phyloP scores from a whole-genome alignment of 2,113 vertebrate genomes.

The Catharus fuscescens region DNA sequence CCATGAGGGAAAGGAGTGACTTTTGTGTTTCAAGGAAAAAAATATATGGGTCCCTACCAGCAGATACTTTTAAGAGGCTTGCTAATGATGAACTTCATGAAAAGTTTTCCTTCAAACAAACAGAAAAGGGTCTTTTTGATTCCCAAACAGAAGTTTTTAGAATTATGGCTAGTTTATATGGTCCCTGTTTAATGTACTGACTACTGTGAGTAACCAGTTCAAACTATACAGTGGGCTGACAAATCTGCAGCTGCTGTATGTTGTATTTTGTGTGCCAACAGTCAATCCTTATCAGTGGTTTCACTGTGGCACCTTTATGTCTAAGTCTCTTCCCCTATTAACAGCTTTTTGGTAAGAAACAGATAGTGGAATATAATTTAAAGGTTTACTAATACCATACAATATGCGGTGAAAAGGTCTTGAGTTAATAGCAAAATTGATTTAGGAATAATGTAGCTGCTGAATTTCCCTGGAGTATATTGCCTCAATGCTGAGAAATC shows the following conservation, averaged over 20 bases:
- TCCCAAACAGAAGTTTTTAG: accelerated
- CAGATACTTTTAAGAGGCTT: neutral
- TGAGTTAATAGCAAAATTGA: neutral
- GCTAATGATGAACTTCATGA: neutral
- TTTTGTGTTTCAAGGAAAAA: neutral
- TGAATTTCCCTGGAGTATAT: neutral
- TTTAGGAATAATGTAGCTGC: neutral
- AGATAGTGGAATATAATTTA: neutral
- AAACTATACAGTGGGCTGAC: neutral
- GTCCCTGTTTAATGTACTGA: neutral
- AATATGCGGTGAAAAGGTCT: neutral
- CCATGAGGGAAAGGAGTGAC: neutral
- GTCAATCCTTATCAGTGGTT: neutral
- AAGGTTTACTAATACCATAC: neutral
- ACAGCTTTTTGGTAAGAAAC: neutral
- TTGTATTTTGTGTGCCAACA: neutral
- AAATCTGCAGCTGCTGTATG: neutral
- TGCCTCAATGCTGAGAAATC: neutral
- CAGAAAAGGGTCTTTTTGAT: neutral
- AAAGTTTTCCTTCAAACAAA: neutral
- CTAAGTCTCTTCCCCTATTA: neutral
- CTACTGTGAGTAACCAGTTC: neutral
- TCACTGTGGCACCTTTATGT: neutral
- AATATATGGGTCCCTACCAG: accelerated
- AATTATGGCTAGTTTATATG: neutral